Base-by-base conservation (phyloP, 2,888 invertebrate genomes). In the Notodonta dromedarius region DNA sequence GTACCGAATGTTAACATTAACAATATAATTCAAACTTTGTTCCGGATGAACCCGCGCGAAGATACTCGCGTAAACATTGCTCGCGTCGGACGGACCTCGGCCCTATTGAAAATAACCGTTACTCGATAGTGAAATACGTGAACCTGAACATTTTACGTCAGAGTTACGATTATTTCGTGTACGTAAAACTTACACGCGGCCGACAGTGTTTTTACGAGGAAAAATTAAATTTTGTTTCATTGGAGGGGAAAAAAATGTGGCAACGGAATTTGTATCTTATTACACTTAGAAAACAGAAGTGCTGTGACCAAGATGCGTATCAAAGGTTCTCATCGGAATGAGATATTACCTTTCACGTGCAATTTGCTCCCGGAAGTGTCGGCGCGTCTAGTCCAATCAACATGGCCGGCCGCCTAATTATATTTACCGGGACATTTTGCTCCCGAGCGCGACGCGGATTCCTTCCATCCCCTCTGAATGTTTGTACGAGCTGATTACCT, bases 331-430 rank as follows among this genome's bases (percentile, higher is more conserved):
- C 74, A 81, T 79, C 75, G 65, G 70, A 75, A 74, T 88, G 82
- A 87, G 85, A 84, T 85, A 85, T 87, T 83, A 82, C 82, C 81
- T 83, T 85, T 86, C 83, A 84, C 78, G 78, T 85, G 79, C 78
- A 84, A 87, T 87, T 85, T 85, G 82, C 83, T 82, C 75, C 74
- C 74, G 77, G 72, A 76, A 78, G 80, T 83, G 83, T 83, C 77
- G 78, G 74, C 78, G 74, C 68, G 86, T 87, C 85, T 85, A 75
- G 72, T 86, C 82, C 84, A 89, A 89, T 89, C 86, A 88, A 82
- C 81, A 77, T 80, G 77, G 82, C 80, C 81, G 79, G 78, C 79
- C 78, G 79, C 82, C 85, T 88, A 89, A 90, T 89, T 88, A 88
- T 86, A 86, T 90, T 89, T 88, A 82, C 87, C 79, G 78, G 83